Percentiles rank a stretch among this genome's conserved stretches.
Evolutionary conservation across 2,113 vertebrate genomes (phyloP).

Genomic region (Callorhinus ursinus): DNA sequence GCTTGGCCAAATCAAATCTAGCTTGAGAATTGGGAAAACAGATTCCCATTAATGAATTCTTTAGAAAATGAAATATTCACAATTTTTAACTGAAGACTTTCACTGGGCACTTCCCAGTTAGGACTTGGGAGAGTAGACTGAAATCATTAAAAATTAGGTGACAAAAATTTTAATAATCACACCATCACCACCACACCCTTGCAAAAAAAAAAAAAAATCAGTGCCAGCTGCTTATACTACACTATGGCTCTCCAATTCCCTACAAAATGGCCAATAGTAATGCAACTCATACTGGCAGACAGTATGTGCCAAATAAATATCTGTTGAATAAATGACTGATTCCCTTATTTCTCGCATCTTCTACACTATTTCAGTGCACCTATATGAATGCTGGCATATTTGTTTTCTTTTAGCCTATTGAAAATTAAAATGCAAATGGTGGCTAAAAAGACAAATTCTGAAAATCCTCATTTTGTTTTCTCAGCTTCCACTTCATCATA

Average conservation of each 20-base stretch:
- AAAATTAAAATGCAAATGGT: conserved; percentile 27
- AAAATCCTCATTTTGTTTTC: not conserved
- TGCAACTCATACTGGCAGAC: not conserved
- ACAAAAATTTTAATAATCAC: not conserved
- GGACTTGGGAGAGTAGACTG: not conserved
- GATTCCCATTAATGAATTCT: conserved; percentile 11
- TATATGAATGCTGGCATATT: not conserved
- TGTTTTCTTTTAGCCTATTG: not conserved
- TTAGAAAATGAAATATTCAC: conserved; percentile 21
- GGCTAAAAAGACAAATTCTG: not conserved
- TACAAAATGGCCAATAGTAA: not conserved
- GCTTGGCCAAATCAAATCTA: not conserved
- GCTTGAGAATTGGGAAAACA: not conserved
- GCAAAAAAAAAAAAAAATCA: not conserved
- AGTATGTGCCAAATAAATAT: not conserved
- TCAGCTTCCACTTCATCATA: not conserved
- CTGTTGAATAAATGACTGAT: not conserved
- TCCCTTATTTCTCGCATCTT: not conserved
- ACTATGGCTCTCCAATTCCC: not conserved
- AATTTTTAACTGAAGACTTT: conserved; percentile 13
- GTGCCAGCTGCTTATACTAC: not conserved
- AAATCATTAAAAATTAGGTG: not conserved
- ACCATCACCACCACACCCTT: not conserved
- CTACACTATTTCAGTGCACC: not conserved
- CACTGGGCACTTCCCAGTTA: not conserved